Evolutionary conservation across 2,888 invertebrate species (phyloP).

Genomic region (Cerastis leucographa): DNA sequence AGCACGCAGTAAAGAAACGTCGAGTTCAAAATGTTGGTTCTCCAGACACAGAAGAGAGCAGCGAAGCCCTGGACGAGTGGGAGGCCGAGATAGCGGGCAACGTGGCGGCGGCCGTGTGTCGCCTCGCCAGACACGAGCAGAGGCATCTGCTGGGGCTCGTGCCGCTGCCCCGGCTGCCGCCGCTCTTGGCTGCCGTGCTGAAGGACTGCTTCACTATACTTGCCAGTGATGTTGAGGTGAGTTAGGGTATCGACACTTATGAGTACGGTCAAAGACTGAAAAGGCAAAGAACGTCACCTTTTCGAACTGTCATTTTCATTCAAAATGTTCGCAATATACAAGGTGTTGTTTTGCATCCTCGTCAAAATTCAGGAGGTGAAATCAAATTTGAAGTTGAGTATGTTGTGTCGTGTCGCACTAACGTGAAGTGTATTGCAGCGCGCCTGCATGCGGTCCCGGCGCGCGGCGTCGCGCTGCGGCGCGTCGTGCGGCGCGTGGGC

Average conservation of each 20-base stretch:
- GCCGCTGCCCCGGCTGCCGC: constrained; percentile 94
- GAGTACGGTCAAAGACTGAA: no score
- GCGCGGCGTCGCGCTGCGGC: constrained; percentile 75
- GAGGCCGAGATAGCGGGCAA: constrained; percentile 90
- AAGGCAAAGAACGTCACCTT: no score
- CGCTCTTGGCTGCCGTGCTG: constrained; percentile 96
- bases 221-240: constrained; percentile 96
- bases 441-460: constrained; percentile 73
- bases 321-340: no score
- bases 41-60: constrained; percentile 79
- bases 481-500: constrained; percentile 81
- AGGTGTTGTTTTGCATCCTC: no score
- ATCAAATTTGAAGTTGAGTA: no score
- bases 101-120: constrained; percentile 95
- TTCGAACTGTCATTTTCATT: no score
- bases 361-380: no score
- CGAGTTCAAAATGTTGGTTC: not conserved
- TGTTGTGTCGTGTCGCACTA: no score
- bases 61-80: constrained; percentile 82
- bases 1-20: not conserved
- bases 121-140: constrained; percentile 97
- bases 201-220: constrained; percentile 96
- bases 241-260: constrained; percentile 77
- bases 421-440: constrained; percentile 64
- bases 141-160: constrained; percentile 96